Evolutionary conservation across 2,797 vertebrate genomes (phyloP).

Genomic region (Leptoclinus maculatus): DNA sequence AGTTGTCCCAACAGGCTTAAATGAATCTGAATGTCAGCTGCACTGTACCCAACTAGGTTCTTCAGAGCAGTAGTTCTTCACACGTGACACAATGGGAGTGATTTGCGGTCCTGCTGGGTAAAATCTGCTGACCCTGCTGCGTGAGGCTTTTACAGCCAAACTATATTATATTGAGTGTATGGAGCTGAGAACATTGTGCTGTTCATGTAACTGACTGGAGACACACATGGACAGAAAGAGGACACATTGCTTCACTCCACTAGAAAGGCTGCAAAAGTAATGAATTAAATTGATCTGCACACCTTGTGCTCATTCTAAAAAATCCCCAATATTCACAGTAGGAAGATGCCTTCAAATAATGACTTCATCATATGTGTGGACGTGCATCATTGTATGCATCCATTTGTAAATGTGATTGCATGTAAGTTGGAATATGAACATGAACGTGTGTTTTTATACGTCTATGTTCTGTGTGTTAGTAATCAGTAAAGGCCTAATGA

Average conservation of each 20-base stretch:
- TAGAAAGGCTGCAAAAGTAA: neutral
- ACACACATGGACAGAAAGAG: neutral
- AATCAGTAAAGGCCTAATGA: neutral
- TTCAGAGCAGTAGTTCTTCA: neutral
- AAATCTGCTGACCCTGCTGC: conserved; percentile 5
- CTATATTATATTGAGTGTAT: neutral
- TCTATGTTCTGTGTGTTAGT: neutral
- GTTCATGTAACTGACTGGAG: too few species aligned
- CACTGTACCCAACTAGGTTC: neutral
- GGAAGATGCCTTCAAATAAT: neutral
- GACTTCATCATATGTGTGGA: neutral
- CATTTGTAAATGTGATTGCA: neutral
- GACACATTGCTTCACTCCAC: neutral
- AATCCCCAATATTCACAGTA: neutral
- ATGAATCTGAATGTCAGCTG: neutral
- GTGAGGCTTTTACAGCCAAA: neutral
- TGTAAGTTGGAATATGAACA: neutral
- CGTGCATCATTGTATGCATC: neutral
- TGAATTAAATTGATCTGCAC: neutral
- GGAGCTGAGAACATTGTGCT: neutral
- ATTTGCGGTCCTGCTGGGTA: conserved; percentile 4
- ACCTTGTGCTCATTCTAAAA: neutral
- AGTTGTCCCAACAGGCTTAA: neutral
- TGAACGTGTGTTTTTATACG: neutral
- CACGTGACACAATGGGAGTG: neutral